Evolutionary conservation across 92 coral and sea anemone genomes (phyloP).

Genomic region (Anthopleura xanthogrammica): DNA sequence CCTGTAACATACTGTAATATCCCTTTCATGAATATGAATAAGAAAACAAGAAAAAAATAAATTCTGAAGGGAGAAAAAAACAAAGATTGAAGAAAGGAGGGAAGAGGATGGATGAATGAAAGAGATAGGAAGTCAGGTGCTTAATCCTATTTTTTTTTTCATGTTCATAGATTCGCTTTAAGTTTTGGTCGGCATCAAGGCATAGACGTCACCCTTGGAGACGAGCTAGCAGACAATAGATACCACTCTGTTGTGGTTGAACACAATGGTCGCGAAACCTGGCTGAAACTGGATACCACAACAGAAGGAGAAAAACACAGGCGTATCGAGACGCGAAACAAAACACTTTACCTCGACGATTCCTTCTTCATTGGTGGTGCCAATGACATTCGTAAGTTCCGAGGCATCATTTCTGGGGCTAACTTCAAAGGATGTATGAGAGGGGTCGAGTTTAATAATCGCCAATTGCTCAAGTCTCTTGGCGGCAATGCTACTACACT

Average conservation of each 20-base stretch:
- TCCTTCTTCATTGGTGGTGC: constrained; percentile 70
- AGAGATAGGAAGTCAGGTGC: too few relatives aligned
- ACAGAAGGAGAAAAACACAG: constrained; percentile 29
- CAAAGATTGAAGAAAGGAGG: background rate
- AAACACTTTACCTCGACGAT: constrained; percentile 50
- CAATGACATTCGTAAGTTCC: constrained; percentile 23
- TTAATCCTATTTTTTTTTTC: background rate
- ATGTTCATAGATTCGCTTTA: constrained; percentile 44
- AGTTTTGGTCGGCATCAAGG: constrained; percentile 54
- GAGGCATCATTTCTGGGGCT: constrained; percentile 55
- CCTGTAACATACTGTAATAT: too few relatives aligned
- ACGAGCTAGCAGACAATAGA: constrained; percentile 60
- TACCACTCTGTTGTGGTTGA: constrained; percentile 48
- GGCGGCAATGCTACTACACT: constrained; percentile 42
- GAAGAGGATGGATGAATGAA: too few relatives aligned
- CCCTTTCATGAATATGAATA: too few relatives aligned
- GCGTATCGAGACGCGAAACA: constrained; percentile 40
- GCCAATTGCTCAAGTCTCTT: constrained; percentile 28
- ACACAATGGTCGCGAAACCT: constrained; percentile 27
- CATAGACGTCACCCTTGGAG: constrained; percentile 58
- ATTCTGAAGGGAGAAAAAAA: too few relatives aligned
- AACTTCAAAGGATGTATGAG: constrained; percentile 68
- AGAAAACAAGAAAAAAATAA: too few relatives aligned
- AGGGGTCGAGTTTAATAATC: constrained; percentile 29
- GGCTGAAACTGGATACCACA: constrained; percentile 43